Conservation (phyloP, 2,888 invertebrate genomes). For the Mesorhabditis sp. region DNA sequence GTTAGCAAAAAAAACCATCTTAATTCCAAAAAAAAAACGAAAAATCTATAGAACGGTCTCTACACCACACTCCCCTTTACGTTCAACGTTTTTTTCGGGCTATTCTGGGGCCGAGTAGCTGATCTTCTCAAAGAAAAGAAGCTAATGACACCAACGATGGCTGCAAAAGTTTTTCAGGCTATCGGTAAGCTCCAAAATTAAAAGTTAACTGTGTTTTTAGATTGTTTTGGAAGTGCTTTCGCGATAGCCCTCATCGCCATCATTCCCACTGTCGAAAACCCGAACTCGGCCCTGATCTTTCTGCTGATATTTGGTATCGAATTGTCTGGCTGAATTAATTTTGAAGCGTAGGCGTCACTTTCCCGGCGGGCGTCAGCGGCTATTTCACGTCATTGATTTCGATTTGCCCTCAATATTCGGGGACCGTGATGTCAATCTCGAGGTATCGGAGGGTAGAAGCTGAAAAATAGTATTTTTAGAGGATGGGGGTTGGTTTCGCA, state of each 20-base stretch:
- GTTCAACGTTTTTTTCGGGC: not conserved
- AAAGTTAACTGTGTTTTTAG: not conserved
- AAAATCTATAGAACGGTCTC: not conserved
- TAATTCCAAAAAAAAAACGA: too few relatives aligned
- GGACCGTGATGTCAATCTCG: not conserved
- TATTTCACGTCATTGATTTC: not conserved
- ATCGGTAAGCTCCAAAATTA: not conserved
- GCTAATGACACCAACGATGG: not conserved
- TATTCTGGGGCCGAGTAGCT: not conserved
- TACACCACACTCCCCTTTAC: not conserved
- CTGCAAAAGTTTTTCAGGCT: not conserved
- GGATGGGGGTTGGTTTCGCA: not conserved
- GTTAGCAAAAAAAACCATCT: not conserved
- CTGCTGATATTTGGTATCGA: not conserved
- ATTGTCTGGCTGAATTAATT: too few relatives aligned
- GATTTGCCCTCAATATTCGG: slow-evolving; percentile 6
- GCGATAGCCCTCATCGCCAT: not conserved
- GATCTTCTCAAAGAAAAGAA: not conserved
- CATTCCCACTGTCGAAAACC: not conserved
- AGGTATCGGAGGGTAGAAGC: not conserved
- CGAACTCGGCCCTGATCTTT: not conserved
- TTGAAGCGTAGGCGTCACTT: too few relatives aligned
- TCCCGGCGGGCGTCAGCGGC: too few relatives aligned
- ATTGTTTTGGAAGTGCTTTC: slow-evolving; percentile 1
- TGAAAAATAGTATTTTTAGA: not conserved